Evolutionary conservation across 2,797 vertebrate species (phyloP).

Genomic region (Malurus splendens): DNA sequence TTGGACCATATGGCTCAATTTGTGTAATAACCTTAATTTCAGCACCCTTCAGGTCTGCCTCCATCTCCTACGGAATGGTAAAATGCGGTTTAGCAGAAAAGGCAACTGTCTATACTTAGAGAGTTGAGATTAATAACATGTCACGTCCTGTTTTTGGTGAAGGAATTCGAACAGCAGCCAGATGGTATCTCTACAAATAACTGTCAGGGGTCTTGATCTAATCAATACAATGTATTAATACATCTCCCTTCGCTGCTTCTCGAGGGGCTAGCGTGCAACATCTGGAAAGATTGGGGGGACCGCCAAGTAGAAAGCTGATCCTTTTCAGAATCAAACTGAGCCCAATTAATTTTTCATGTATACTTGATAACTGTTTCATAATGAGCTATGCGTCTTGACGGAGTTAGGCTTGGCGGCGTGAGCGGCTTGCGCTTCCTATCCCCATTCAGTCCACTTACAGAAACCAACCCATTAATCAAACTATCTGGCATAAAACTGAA

Average conservation of each 20-base stretch:
- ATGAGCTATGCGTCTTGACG: conserved; percentile 83
- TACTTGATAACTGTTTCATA: conserved; percentile 89
- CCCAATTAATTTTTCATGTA: conserved; percentile 88
- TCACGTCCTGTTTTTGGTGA: conserved; percentile 99
- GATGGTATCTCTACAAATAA: conserved; percentile 99
- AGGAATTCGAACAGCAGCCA: conserved; percentile 98
- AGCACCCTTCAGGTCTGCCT: conserved; percentile 98
- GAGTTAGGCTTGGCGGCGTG: conserved; percentile 82
- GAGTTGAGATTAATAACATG: conserved; percentile 99
- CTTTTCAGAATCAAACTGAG: conserved; percentile 85
- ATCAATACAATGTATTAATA: conserved; percentile 99
- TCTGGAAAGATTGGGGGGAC: conserved; percentile 90
- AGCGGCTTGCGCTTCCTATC: conserved; percentile 87
- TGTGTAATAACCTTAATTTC: conserved; percentile 99
- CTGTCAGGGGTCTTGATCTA: conserved; percentile 99
- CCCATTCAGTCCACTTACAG: conserved; percentile 97
- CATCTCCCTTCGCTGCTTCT: conserved; percentile 91
- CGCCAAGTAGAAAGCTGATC: conserved; percentile 75
- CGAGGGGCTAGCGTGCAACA: conserved; percentile 89
- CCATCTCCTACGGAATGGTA: conserved; percentile 82
- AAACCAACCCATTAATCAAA: conserved; percentile 99
- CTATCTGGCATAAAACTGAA: conserved; percentile 94
- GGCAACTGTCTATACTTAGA: conserved; percentile 85
- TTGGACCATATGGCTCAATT: conserved; percentile 99
- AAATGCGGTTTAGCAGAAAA: conserved; percentile 84